Percentiles rank a stretch among this genome's conserved stretches.
Evolutionary conservation across 2,797 vertebrate species (phyloP).

Genomic region (Phoebastria nigripes): DNA sequence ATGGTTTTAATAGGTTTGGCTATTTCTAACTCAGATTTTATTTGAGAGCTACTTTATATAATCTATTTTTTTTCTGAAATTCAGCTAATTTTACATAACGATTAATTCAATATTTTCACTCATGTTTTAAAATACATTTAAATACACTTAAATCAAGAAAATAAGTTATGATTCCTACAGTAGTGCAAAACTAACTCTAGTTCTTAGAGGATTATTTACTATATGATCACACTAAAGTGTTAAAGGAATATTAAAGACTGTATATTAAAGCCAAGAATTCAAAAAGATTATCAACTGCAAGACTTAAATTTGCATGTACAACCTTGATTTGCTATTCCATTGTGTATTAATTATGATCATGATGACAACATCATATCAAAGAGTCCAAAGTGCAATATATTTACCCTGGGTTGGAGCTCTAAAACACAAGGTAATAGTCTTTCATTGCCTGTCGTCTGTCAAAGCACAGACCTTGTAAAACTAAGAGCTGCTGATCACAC

Average conservation of each 20-base stretch:
- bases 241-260: neutral
- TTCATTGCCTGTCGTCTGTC: neutral
- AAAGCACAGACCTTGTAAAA: neutral
- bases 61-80: neutral
- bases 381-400: neutral
- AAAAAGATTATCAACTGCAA: neutral
- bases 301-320: neutral
- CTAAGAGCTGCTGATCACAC: neutral
- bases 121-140: neutral
- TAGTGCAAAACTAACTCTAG: neutral
- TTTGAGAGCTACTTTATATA: neutral
- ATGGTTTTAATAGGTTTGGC: neutral
- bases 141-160: neutral
- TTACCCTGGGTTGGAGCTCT: neutral
- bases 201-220: neutral
- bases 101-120: neutral
- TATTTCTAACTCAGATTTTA: neutral
- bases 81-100: neutral
- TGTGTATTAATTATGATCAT: neutral
- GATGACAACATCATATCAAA: neutral
- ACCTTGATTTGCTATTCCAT: neutral
- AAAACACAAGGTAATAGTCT: neutral
- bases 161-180: neutral
- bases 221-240: neutral
- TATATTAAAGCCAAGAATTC: neutral